Evolutionary conservation across 2,113 vertebrate genomes (phyloP).

Genomic region (Cynopterus brachyotis): DNA sequence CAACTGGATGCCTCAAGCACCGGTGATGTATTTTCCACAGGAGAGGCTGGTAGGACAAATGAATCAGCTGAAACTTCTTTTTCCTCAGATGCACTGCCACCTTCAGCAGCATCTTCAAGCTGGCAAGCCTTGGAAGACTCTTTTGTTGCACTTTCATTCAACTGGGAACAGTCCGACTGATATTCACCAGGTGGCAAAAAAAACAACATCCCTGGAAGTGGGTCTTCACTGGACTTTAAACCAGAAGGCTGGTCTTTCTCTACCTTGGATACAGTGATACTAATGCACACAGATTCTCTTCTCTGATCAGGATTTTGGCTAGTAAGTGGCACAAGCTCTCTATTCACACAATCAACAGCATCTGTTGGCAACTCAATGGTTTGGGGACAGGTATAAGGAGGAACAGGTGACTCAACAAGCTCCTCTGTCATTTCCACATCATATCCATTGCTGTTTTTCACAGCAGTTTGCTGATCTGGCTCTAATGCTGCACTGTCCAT

Average conservation of each 20-base stretch:
- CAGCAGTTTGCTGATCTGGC: conserved; percentile 61
- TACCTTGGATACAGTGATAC: conserved; percentile 78
- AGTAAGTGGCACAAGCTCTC: conserved; percentile 62
- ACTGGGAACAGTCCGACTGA: not conserved
- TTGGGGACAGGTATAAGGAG: conserved; percentile 31
- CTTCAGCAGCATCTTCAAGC: conserved; percentile 42
- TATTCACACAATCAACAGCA: conserved; percentile 46
- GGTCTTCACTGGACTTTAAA: conserved; percentile 79
- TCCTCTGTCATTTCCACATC: conserved; percentile 59
- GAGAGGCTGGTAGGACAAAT: not conserved
- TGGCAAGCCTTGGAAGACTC: conserved; percentile 50
- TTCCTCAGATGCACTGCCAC: rapidly evolving
- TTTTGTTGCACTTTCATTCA: not conserved
- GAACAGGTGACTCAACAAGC: conserved; percentile 57
- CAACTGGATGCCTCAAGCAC: conserved; percentile 79
- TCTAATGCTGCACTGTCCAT: conserved; percentile 51
- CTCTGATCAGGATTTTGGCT: conserved; percentile 63
- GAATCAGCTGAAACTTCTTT: conserved; percentile 16
- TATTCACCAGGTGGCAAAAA: conserved; percentile 79
- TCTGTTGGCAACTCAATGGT: conserved; percentile 43
- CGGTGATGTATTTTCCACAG: conserved; percentile 55
- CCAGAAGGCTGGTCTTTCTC: conserved; percentile 72
- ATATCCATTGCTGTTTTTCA: conserved; percentile 14
- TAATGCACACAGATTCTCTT: conserved; percentile 80
- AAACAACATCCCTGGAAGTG: conserved; percentile 91